Evolutionary conservation across 2,888 invertebrate species (phyloP), one percentile per base, ranked within the genome.

Genomic region (Metopia argyrocephala): DNA sequence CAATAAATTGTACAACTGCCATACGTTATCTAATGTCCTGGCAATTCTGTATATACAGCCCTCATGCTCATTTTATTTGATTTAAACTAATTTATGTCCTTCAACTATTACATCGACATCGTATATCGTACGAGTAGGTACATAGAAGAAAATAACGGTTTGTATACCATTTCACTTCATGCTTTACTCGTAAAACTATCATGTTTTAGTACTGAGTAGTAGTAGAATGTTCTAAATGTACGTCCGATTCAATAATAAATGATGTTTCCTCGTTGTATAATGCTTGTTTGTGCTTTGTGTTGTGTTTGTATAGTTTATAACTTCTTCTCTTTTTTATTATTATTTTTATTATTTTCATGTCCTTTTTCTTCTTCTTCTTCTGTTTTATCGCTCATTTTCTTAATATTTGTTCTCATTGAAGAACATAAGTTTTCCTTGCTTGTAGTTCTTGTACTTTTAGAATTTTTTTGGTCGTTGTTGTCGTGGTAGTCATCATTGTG

Each of bases 51-150:
- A 75, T 78, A 82, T 81, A 83, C 80, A 82, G 74, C 73, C 83
- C 82, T 80, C 84, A 84, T 80, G 82, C 84, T 84, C 84, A 85
- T 84, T 85, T 85, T 82, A 83, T 84, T 84, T 84, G 84, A 84
- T 84, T 84, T 85, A 84, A 84, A 78, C 83, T 83, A 85, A 84
- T 85, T 84, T 85, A 85, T 84, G 81, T 79, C 78, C 74, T 81
- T 50, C 15, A 38, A 38, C 38, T 38, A 38, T 15, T 38, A 38
- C 38, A 3, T 12, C 38, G 9, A 31, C 31, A n/a, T n/a, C n/a
- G n/a, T n/a, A n/a, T n/a, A n/a, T n/a, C n/a, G n/a, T n/a, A n/a
- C n/a, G n/a, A n/a, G n/a, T n/a, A n/a, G n/a, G n/a, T n/a, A n/a
- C n/a, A n/a, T n/a, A n/a, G n/a, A n/a, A n/a, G n/a, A n/a, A n/a